Conservation (phyloP, 1,140 invertebrate genomes). For the Drosophila punjabiensis region DNA sequence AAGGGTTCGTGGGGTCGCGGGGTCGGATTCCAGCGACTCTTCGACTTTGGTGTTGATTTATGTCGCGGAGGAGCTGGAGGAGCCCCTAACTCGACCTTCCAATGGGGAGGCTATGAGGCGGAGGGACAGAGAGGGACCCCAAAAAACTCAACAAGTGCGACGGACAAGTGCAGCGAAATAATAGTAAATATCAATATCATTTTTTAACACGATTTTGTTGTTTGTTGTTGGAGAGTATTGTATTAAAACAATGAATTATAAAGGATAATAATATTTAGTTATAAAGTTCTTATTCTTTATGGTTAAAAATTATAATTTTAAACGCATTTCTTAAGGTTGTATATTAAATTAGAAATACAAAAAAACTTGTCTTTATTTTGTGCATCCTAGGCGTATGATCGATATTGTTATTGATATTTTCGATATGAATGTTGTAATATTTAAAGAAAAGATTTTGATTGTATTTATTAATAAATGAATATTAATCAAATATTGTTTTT, state of each 20-base stretch:
- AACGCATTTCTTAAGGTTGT: too few relatives aligned
- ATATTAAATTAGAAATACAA: not conserved
- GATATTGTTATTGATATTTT: too few relatives aligned
- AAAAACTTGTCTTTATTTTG: not conserved
- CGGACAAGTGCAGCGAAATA: not conserved
- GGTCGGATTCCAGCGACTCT: constrained; percentile 26
- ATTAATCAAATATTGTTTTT: too few relatives aligned
- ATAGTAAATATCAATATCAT: not conserved
- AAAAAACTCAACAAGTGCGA: not conserved
- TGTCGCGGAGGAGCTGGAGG: constrained; percentile 20
- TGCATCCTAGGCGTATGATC: too few relatives aligned
- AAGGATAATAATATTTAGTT: not conserved
- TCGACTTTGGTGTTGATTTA: constrained; percentile 68
- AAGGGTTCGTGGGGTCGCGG: constrained; percentile 37
- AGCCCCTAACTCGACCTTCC: constrained; percentile 1
- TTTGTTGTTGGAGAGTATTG: not conserved
- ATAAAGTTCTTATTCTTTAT: too few relatives aligned
- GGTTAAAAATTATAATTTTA: too few relatives aligned
- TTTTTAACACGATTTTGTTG: not conserved
- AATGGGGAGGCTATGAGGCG: not conserved
- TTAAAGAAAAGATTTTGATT: too few relatives aligned
- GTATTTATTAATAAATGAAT: too few relatives aligned
- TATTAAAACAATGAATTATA: not conserved
- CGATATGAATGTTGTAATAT: too few relatives aligned
- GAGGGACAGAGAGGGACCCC: not conserved